Base-by-base conservation (phyloP, 2,113 vertebrate species). In the Sardina pilchardus region DNA sequence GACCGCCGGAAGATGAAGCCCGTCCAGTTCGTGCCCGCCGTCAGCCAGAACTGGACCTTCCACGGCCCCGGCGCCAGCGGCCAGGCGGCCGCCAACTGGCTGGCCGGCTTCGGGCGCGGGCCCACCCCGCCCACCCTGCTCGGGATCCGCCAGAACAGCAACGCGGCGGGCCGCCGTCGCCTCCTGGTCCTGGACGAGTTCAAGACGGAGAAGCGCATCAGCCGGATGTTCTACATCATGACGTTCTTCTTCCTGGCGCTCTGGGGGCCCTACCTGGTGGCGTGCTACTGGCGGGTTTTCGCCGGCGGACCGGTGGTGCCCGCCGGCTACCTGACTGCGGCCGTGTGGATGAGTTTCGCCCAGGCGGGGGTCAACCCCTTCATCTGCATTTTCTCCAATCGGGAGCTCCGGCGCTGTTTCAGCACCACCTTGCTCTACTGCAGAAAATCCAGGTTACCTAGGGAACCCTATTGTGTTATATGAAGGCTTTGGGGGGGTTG, bases 391-490 rank as follows among this genome's bases (percentile, higher is more conserved):
- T 99, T 99, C 96, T 99, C 98, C 96, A 99, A 99, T 96, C 96
- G 98, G 94, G 98, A 99, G 97, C 97, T 99, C 87, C 97, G 98
- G 95, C 97, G 98, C 95, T 99, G 98, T 96, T 99, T 99, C 96
- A 99, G 98, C 96, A 99, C 98, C 95, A 99, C 98, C 84, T 97
- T 99, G 94, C 98, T 99, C 95, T 99, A 99, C 96, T 99, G 98
- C 97, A 98, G 98, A 97, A 99, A 99, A 96, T 99, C 98, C 96
- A 98, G 98, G 97, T 97, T 99, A 97, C 98, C 98, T 95, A 97
- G 98, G 96, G 98, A 99, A 99, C 98, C 98, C 97, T 99, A 99
- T 96, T 99, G 98, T 96, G 98, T 99, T 98, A 99, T 99, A 99
- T 99, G 98, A 99, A 95, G 97, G 97, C 91, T 94, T 82, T 85